Evolutionary conservation across 2,797 vertebrate genomes (phyloP).

Genomic region (Peromyscus melanophrys): DNA sequence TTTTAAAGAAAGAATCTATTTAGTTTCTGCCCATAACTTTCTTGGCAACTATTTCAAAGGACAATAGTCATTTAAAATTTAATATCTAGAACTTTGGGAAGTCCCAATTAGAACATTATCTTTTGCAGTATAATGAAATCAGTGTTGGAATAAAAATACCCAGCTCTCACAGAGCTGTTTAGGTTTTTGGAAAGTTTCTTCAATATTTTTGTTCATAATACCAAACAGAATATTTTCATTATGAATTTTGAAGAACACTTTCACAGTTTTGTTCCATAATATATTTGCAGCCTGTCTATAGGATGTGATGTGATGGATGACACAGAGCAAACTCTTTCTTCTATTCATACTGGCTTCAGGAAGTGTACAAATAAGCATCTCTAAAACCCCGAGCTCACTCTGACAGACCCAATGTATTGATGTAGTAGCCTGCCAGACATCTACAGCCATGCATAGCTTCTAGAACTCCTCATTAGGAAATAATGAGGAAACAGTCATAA

Average conservation of each 20-base stretch:
- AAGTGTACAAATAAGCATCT: slow-evolving; percentile 68
- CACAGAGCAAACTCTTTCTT: slow-evolving; percentile 67
- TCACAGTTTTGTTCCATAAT: slow-evolving; percentile 47
- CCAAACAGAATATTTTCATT: slow-evolving; percentile 70
- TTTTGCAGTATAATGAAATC: slow-evolving; percentile 66
- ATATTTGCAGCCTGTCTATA: slow-evolving; percentile 28
- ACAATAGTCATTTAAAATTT: slow-evolving; percentile 75
- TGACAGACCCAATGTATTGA: slow-evolving; percentile 65
- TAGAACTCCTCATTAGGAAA: slow-evolving; percentile 77
- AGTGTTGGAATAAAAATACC: slow-evolving; percentile 56
- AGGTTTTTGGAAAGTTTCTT: slow-evolving; percentile 54
- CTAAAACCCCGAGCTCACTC: slow-evolving; percentile 30
- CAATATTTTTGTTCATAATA: slow-evolving; percentile 67
- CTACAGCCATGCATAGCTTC: slow-evolving; percentile 66
- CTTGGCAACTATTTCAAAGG: slow-evolving; percentile 65
- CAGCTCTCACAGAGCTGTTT: slow-evolving; percentile 68
- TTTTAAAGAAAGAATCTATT: slow-evolving; percentile 74
- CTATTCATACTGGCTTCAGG: slow-evolving; percentile 26
- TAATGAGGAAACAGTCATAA: slow-evolving; percentile 79
- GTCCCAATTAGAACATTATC: slow-evolving; percentile 77
- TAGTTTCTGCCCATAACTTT: slow-evolving; percentile 74
- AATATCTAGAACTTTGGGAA: slow-evolving; percentile 75
- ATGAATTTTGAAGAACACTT: slow-evolving; percentile 42
- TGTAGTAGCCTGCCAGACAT: slow-evolving; percentile 50
- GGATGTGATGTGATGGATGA: slow-evolving; percentile 23